Percentiles rank a stretch among this genome's conserved stretches.
phyloP scores from a whole-genome alignment of 1,140 invertebrate species.

The Lysiphlebus fabarum region DNA sequence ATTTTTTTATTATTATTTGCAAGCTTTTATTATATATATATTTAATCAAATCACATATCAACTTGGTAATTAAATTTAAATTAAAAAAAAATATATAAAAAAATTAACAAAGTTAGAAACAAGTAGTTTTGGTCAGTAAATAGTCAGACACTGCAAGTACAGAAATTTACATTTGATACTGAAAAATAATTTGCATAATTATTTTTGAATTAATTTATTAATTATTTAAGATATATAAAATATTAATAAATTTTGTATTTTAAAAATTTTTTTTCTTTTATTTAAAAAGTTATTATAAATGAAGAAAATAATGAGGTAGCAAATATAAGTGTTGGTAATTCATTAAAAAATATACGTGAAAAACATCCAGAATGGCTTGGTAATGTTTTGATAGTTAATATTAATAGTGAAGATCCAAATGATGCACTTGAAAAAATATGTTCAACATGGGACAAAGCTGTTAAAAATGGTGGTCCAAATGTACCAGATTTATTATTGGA shows the following conservation, averaged over 20 bases:
- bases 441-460: constrained; percentile 35
- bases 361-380: constrained; percentile 38
- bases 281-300: constrained; percentile 49
- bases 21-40: too few species aligned
- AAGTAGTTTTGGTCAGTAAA: too few species aligned
- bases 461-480: constrained; percentile 46
- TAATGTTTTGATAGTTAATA: constrained; percentile 33
- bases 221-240: too few species aligned
- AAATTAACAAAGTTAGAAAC: too few species aligned
- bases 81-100: neutral
- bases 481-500: constrained; percentile 77
- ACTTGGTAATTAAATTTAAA: constrained; percentile 1
- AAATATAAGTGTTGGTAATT: constrained; percentile 40
- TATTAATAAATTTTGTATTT: too few species aligned
- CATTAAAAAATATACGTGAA: constrained; percentile 37
- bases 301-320: constrained; percentile 38
- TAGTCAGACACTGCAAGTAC: too few species aligned
- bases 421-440: constrained; percentile 39
- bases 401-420: constrained; percentile 37
- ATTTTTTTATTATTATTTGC: neutral
- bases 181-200: too few species aligned
- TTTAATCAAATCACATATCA: too few species aligned
- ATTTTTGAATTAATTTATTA: too few species aligned
- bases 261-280: too few species aligned
- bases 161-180: too few species aligned